phyloP scores from a whole-genome alignment of 2,113 vertebrate species.

The Coptodon rendalli region DNA sequence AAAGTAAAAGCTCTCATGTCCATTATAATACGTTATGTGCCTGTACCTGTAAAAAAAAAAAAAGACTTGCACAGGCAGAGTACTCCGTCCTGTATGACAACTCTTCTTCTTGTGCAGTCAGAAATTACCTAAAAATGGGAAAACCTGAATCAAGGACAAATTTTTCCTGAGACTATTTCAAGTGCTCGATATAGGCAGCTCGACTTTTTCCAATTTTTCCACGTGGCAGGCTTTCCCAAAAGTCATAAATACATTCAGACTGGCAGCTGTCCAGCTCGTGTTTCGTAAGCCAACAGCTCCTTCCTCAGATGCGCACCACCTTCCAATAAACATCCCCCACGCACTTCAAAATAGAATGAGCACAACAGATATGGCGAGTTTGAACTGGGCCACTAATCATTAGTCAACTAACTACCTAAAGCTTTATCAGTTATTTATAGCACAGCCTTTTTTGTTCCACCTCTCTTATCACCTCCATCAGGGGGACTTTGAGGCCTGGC shows the following conservation, averaged over 20 bases:
- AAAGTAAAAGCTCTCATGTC: not conserved
- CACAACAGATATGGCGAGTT: not conserved
- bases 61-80: not conserved
- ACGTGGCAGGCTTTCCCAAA: not conserved
- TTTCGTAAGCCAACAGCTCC: not conserved
- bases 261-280: not conserved
- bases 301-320: not conserved
- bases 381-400: slow-evolving; percentile 2
- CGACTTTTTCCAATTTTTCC: not conserved
- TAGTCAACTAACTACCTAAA: slow-evolving; percentile 21
- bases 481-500: slow-evolving; percentile 64
- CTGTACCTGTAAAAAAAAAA: not conserved
- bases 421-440: slow-evolving; percentile 51
- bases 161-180: not conserved
- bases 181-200: accelerated
- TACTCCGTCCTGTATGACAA: not conserved
- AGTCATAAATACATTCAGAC: not conserved
- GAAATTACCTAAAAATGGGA: accelerated
- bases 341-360: not conserved
- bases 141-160: not conserved
- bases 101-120: not conserved
- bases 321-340: not conserved
- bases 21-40: accelerated
- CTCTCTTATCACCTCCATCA: slow-evolving; percentile 54
- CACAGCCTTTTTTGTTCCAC: slow-evolving; percentile 12